Percentiles rank a stretch among this genome's conserved stretches.
Evolutionary conservation across 1,140 invertebrate species (phyloP).

Genomic region (Papilio aristodemus): DNA sequence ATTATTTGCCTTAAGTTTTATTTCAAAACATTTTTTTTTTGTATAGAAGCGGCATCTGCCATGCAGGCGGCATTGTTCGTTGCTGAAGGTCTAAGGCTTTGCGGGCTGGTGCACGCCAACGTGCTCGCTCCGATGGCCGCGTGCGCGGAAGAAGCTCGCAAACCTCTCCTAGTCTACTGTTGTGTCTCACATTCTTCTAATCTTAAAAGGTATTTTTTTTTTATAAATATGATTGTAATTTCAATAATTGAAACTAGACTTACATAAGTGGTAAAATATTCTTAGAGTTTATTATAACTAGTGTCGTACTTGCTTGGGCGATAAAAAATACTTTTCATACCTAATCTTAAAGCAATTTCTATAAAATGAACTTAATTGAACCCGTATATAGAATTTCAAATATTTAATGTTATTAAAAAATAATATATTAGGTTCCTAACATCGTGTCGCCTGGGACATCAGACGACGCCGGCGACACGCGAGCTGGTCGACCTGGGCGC

Average conservation of each 20-base stretch:
- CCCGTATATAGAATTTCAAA: no score
- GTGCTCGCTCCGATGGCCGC: constrained; percentile 90
- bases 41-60: constrained; percentile 89
- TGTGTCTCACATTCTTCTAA: constrained; percentile 89
- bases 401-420: background rate
- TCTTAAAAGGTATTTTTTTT: constrained; percentile 87
- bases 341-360: no score
- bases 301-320: no score
- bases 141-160: constrained; percentile 87
- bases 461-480: constrained; percentile 85
- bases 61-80: constrained; percentile 91
- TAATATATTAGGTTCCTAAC: constrained; percentile 81
- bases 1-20: background rate
- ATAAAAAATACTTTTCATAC: no score
- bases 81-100: constrained; percentile 91
- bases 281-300: no score
- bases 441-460: constrained; percentile 82
- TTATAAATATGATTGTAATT: background rate
- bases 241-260: no score
- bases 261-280: no score
- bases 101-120: constrained; percentile 90
- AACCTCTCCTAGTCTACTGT: constrained; percentile 91
- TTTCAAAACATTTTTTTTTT: background rate
- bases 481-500: constrained; percentile 95
- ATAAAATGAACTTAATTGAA: no score